These are phyloP conservation scores for Notocelia uddmanniana DNA, from an alignment of 2,888 invertebrate species.

Conservation along the genomic window DNA sequence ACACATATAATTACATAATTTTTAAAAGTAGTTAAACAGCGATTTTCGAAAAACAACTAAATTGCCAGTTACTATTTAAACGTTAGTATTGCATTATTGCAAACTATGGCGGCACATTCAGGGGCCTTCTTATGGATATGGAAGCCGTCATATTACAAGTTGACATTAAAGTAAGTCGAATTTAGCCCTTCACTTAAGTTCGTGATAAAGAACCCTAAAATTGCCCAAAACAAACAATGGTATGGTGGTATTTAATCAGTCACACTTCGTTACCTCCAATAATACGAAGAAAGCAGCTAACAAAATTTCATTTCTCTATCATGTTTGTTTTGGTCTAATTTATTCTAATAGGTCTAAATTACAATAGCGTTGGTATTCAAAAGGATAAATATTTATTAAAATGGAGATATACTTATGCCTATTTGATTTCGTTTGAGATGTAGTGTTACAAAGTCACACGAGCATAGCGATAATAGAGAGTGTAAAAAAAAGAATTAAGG, in stretches of 20 bases:
- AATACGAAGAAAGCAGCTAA: constrained; percentile 46
- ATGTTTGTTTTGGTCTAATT: constrained; percentile 28
- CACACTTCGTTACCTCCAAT: constrained; percentile 29
- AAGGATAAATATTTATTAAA: not conserved
- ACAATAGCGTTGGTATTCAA: not conserved
- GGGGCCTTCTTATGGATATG: too few species aligned
- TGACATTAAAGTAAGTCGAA: too few species aligned
- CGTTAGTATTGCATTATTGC: too few species aligned
- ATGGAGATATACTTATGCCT: not conserved
- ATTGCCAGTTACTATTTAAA: too few species aligned
- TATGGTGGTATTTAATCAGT: constrained; percentile 1
- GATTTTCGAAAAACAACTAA: too few species aligned
- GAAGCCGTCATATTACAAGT: too few species aligned
- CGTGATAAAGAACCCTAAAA: not conserved
- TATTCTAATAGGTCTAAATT: constrained; percentile 12
- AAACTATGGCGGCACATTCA: too few species aligned
- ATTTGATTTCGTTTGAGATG: not conserved
- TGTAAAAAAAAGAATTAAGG: not conserved
- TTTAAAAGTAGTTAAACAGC: too few species aligned
- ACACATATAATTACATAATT: too few species aligned
- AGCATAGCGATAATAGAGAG: constrained; percentile 1
- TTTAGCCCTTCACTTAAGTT: not conserved
- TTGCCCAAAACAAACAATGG: constrained; percentile 16
- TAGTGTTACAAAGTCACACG: constrained; percentile 28
- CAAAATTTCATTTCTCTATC: constrained; percentile 7